Evolutionary conservation across 2,797 vertebrate genomes (phyloP).

Genomic region (Chaetophractus vellerosus): DNA sequence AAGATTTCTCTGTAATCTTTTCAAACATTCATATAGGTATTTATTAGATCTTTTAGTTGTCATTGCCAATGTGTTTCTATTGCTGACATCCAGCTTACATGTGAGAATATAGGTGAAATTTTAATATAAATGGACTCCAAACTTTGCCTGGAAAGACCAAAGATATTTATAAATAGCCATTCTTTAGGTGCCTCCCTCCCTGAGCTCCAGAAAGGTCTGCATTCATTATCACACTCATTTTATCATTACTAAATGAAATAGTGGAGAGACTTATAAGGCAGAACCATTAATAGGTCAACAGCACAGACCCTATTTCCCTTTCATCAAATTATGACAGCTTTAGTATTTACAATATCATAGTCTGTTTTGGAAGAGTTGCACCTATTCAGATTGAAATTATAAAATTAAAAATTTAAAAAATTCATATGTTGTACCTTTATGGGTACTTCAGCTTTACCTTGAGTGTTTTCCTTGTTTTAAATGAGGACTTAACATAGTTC

Average conservation of each 20-base stretch:
- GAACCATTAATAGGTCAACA: slow-evolving; percentile 27
- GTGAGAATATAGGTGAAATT: background rate
- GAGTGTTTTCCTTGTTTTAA: slow-evolving; percentile 13
- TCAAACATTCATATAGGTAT: background rate
- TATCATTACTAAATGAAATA: slow-evolving; percentile 68
- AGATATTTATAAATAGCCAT: slow-evolving; percentile 50
- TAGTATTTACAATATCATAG: background rate
- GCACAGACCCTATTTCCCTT: background rate
- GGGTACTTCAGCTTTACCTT: background rate
- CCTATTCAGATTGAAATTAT: slow-evolving; percentile 42
- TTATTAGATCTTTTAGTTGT: slow-evolving; percentile 29
- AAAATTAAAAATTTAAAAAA: slow-evolving; percentile 37
- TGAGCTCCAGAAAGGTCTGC: background rate
- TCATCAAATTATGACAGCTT: slow-evolving; percentile 54
- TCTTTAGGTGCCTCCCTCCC: background rate
- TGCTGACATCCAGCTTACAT: slow-evolving; percentile 32
- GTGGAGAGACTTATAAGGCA: background rate
- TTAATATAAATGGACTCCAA: slow-evolving; percentile 44
- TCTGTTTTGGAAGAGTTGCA: slow-evolving; percentile 33
- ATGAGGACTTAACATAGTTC: background rate
- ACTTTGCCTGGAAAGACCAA: slow-evolving; percentile 37
- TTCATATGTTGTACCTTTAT: background rate
- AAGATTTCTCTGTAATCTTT: background rate
- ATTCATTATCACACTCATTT: slow-evolving; percentile 35
- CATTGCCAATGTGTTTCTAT: background rate